Evolutionary conservation across 2,888 invertebrate species (phyloP), one percentile per base, ranked within the genome.

Genomic region (Tolmerus cingulatus): DNA sequence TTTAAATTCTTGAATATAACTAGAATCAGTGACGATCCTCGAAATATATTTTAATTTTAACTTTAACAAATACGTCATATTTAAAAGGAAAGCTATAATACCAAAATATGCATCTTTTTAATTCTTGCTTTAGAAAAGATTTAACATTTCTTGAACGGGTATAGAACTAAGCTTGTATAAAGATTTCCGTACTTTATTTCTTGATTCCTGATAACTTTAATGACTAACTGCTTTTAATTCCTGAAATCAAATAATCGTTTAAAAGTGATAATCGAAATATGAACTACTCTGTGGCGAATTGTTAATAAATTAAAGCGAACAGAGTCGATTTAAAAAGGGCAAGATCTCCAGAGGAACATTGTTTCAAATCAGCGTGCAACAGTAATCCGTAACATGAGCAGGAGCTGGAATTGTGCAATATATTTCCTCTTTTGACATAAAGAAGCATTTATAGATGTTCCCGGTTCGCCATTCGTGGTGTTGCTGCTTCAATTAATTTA

Each of bases 401-500:
- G 23, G 27, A 66, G 66, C 23, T 66, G 23, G 12, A 66, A 66
- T 66, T 23, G 66, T 27, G 66, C 66, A 27, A 66, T 66, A 66
- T 66, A 66, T 66, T 66, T 66, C 23, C 27, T 23, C 66, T 19
- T 66, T 66, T 66, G 66, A 66, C 66, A 66, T 66, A 66, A 66
- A 66, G 66, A 66, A 66, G 66, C 66, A 66, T 66, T 66, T 66
- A 66, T 66, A 27, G 66, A 66, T 66, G 66, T 19, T 66, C 19
- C 23, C 23, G 23, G 66, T 66, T 66, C 8, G 66, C 66, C 23
- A 27, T 66, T 66, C 27, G 27, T 66, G 23, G 66, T 66, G 66
- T 66, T 66, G 12, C 66, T 66, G 66, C 66, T 66, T 66, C 82
- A 84, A 84, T 84, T 84, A 84, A 84, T 66, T 84, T 84, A 84